These are phyloP conservation scores for Flexamia atlantica DNA, from an alignment of 2,888 invertebrate species.

Conservation along the genomic window DNA sequence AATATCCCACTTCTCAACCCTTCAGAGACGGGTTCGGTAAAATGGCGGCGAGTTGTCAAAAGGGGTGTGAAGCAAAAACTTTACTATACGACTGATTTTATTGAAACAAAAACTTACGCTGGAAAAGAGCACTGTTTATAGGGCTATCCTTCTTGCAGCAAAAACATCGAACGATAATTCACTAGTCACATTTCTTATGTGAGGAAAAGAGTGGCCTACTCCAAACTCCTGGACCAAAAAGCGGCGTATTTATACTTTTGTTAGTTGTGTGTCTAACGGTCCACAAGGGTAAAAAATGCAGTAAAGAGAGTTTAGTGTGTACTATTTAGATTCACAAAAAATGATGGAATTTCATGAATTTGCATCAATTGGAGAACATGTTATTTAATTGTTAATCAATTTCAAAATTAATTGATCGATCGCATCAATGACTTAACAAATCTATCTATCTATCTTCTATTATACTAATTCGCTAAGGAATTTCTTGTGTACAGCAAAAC, in stretches of 20 bases:
- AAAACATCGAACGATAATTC: neutral
- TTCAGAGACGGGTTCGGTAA: conserved; percentile 16
- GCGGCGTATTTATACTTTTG: neutral
- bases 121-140: neutral
- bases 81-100: conserved; percentile 25
- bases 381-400: no score
- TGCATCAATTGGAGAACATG: no score
- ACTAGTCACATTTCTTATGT: neutral
- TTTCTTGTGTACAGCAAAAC: no score
- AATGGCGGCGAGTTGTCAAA: conserved; percentile 42
- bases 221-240: neutral
- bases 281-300: no score
- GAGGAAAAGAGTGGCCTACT: neutral
- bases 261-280: no score
- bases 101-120: conserved; percentile 38
- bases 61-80: conserved; percentile 13
- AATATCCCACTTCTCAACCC: conserved; percentile 57
- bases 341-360: no score
- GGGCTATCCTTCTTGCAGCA: neutral
- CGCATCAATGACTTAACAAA: no score
- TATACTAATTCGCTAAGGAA: no score
- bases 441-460: no score
- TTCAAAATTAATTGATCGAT: no score
- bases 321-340: no score
- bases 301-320: no score